phyloP scores from a whole-genome alignment of 2,888 invertebrate genomes.

The Eristalis pertinax region DNA sequence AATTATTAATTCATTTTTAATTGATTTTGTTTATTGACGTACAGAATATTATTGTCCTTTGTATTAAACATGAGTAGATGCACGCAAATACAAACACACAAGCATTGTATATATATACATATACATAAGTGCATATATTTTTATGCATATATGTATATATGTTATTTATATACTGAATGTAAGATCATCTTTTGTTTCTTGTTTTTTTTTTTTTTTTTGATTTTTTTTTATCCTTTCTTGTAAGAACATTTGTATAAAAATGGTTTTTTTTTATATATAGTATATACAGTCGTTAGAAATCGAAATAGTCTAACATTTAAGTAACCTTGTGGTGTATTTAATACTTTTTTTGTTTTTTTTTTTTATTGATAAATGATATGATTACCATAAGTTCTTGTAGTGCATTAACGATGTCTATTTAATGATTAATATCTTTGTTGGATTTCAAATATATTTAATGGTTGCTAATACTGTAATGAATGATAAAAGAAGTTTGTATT shows the following conservation, averaged over 20 bases:
- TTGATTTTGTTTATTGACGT: slow-evolving; percentile 46
- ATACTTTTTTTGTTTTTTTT: neutral
- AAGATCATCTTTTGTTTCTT: neutral
- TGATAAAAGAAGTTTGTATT: neutral
- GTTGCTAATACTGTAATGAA: neutral
- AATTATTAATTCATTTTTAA: slow-evolving; percentile 31
- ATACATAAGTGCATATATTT: neutral
- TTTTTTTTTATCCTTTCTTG: slow-evolving; percentile 1
- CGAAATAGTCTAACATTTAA: slow-evolving; percentile 1
- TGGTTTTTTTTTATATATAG: neutral
- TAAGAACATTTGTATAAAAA: slow-evolving; percentile 29
- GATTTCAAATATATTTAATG: neutral
- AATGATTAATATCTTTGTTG: neutral
- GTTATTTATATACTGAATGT: neutral
- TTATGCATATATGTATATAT: neutral
- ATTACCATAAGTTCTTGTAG: slow-evolving; percentile 15
- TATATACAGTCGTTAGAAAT: slow-evolving; percentile 32
- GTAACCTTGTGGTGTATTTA: slow-evolving; percentile 16
- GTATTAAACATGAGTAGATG: slow-evolving; percentile 35
- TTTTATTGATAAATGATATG: slow-evolving; percentile 25
- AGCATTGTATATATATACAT: neutral
- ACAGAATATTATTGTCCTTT: slow-evolving; percentile 49
- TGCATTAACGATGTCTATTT: slow-evolving; percentile 7
- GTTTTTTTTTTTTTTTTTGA: neutral
- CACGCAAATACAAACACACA: slow-evolving; percentile 1